Evolutionary conservation across 2,888 invertebrate species (phyloP).

Genomic region (Exephanes ischioxanthus): DNA sequence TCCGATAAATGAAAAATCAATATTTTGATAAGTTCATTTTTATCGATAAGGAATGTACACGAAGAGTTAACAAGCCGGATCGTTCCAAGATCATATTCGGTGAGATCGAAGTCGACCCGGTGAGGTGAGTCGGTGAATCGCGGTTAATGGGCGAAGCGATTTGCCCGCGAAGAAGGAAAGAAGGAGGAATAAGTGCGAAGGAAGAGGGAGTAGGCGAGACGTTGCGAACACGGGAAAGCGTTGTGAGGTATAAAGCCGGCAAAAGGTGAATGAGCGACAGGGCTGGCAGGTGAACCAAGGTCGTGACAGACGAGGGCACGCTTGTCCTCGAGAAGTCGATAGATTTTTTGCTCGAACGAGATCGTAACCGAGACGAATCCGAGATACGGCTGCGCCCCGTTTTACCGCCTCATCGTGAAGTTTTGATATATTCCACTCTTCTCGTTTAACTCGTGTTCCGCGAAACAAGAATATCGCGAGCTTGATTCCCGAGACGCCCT

Average conservation of each 20-base stretch:
- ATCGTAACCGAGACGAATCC: slow-evolving; percentile 31
- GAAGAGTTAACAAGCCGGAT: neutral
- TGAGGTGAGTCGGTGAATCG: neutral
- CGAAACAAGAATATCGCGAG: slow-evolving; percentile 22
- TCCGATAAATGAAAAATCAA: neutral
- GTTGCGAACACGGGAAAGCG: slow-evolving; percentile 35
- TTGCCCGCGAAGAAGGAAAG: neutral
- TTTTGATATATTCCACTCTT: slow-evolving; percentile 23
- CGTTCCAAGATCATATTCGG: neutral
- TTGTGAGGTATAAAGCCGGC: slow-evolving; percentile 27
- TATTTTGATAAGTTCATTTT: neutral
- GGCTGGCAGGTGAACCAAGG: slow-evolving; percentile 63
- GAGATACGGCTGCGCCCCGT: neutral
- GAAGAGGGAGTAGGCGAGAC: neutral
- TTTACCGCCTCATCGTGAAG: slow-evolving; percentile 11
- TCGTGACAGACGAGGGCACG: slow-evolving; percentile 48
- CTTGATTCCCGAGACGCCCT: slow-evolving; percentile 37
- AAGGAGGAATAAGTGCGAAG: neutral
- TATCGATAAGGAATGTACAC: slow-evolving; percentile 4
- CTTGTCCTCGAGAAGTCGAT: slow-evolving; percentile 60
- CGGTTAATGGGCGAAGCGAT: neutral
- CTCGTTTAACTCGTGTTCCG: slow-evolving; percentile 10
- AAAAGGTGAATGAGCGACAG: slow-evolving; percentile 64
- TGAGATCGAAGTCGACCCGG: neutral
- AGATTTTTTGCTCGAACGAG: slow-evolving; percentile 59